Conservation (phyloP, 2,113 vertebrate genomes). For the Hippocampus guttulatus region DNA sequence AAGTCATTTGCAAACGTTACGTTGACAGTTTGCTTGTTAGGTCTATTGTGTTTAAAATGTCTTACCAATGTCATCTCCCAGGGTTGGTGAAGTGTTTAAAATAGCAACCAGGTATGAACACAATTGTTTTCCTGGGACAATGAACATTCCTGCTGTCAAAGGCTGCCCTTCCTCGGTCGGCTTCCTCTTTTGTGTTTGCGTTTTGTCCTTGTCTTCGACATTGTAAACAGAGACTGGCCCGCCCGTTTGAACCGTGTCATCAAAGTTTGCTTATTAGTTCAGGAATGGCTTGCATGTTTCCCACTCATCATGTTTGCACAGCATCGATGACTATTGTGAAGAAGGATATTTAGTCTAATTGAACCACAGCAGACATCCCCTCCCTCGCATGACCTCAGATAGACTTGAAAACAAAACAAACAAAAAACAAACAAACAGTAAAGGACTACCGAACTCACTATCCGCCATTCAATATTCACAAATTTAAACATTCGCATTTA, state of each 20-base stretch:
- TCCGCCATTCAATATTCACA: background rate
- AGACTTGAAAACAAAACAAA: constrained; percentile 25
- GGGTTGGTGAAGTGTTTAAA: constrained; percentile 25
- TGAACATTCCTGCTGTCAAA: constrained; percentile 60
- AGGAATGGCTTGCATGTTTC: constrained; percentile 45
- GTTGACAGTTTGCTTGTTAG: background rate
- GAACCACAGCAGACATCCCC: constrained; percentile 52
- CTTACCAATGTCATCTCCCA: constrained; percentile 25
- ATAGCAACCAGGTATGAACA: constrained; percentile 33
- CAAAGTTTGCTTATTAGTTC: constrained; percentile 69
- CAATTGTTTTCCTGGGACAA: constrained; percentile 67
- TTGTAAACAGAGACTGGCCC: constrained; percentile 38
- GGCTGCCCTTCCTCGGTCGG: constrained; percentile 37
- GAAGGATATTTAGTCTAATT: constrained; percentile 75
- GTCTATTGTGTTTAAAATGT: background rate
- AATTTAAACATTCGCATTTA: no score
- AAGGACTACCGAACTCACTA: background rate
- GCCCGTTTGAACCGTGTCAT: constrained; percentile 43
- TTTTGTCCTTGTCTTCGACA: constrained; percentile 34
- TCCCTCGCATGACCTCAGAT: constrained; percentile 37
- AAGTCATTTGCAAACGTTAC: background rate
- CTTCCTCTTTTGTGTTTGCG: constrained; percentile 41
- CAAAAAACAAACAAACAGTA: constrained; percentile 1
- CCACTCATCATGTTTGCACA: constrained; percentile 69
- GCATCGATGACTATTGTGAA: constrained; percentile 52